phyloP scores from a whole-genome alignment of 1,140 invertebrate species.

The Scaptomyza pallida region DNA sequence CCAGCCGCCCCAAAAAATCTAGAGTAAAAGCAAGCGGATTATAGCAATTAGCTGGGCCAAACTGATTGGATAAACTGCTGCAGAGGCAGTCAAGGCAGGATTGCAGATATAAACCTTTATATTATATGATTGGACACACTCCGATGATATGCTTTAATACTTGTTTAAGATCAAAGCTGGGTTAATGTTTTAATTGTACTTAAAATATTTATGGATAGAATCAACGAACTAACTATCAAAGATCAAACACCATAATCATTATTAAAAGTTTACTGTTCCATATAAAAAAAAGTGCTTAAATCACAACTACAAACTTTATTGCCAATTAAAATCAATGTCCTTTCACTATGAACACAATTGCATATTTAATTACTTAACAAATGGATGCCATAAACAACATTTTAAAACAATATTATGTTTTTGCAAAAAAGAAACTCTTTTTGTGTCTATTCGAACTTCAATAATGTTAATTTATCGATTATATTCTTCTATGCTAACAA shows the following conservation, averaged over 20 bases:
- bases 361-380: no score
- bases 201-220: no score
- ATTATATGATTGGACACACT: not conserved
- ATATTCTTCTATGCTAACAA: constrained; percentile 1
- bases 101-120: constrained; percentile 1
- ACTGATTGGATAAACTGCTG: constrained; percentile 33
- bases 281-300: no score
- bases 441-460: not conserved
- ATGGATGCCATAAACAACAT: no score
- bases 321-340: no score
- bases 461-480: constrained; percentile 15
- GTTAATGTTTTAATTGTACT: not conserved
- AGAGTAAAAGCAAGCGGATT: constrained; percentile 33
- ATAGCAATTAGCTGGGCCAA: constrained; percentile 58
- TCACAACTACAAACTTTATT: no score
- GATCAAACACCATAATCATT: no score
- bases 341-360: no score
- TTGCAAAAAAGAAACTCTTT: not conserved
- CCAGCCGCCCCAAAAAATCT: not conserved
- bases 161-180: not conserved
- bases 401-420: no score
- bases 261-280: no score
- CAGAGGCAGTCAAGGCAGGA: not conserved
- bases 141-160: not conserved
- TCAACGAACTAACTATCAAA: no score